Conservation (phyloP, 2,888 invertebrate species). For the Drosophila mayaguana region DNA sequence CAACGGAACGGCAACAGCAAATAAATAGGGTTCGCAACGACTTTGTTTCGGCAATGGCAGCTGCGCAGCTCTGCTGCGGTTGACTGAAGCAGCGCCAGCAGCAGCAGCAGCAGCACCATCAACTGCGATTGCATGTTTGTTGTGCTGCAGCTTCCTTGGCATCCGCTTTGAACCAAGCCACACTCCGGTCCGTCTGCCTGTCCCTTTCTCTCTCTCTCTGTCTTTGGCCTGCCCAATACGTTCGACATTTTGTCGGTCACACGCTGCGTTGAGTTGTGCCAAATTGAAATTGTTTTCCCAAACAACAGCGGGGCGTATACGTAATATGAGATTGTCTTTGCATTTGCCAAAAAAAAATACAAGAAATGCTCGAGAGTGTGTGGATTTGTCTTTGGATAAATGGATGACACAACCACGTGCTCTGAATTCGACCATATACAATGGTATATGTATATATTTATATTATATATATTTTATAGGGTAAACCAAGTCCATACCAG, state of each 20-base stretch:
- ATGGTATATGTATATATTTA: too few species aligned
- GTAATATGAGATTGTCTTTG: constrained; percentile 27
- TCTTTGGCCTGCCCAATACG: constrained; percentile 50
- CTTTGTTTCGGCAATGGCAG: constrained; percentile 72
- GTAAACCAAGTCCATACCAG: not conserved
- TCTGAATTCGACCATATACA: not conserved
- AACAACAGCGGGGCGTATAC: constrained; percentile 54
- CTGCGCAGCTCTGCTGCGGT: constrained; percentile 31
- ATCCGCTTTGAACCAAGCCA: constrained; percentile 1
- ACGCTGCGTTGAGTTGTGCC: constrained; percentile 70
- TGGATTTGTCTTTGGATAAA: not conserved
- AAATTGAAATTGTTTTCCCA: constrained; percentile 76
- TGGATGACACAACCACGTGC: constrained; percentile 8
- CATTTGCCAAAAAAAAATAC: constrained; percentile 37
- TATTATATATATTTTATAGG: not conserved
- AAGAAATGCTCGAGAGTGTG: not conserved
- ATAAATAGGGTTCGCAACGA: constrained; percentile 68
- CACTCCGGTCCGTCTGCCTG: not conserved
- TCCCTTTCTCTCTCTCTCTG: not conserved
- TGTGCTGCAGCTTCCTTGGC: constrained; percentile 14
- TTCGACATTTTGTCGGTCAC: constrained; percentile 69
- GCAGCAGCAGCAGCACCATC: not conserved
- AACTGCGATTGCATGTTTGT: constrained; percentile 35
- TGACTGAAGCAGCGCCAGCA: constrained; percentile 20
- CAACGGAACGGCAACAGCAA: constrained; percentile 59